Base-by-base conservation (phyloP, 1,140 invertebrate species). In the Anoplolepis gracilipes region DNA sequence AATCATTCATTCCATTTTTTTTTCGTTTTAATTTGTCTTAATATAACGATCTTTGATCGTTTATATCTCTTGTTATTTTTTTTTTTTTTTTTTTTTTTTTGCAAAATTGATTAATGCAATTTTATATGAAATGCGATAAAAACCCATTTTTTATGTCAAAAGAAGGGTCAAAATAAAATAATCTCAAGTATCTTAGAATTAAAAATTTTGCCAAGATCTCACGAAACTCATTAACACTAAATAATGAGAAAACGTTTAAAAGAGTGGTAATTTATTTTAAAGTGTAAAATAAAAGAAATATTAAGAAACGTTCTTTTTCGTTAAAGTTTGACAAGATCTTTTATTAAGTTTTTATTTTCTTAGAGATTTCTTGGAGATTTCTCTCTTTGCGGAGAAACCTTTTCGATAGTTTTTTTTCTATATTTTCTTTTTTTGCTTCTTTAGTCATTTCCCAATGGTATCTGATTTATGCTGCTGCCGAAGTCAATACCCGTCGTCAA, bases 401-500 rank as follows among this genome's bases (percentile, higher is more conserved):
- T 22, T 62, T 36, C 19, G 19, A 67, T 11, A 25, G 7, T 53
- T 64, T 57, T 30, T 65, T 78, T 22, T 16, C 65, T 46, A 69
- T 70, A 36, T 49, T 19, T 33, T 22, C 11, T 28, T 72, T 19
- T 28, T 81, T 73, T 73, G 25, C 6, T 10, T 36, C 16, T 28
- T 13, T 19, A 72, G 36, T 73, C 25, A 82, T 67, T 49, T 46
- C 11, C 36, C 64, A 30, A 42, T 57, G 53, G 36, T 53, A n/a
- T 82, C 30, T 53, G 67, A 82, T 82, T 82, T 72, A 81, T 81
- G 36, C 36, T n/a, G 64, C 46, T 39, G 36, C 8, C n/a, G 67
- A 57, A 59, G 53, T 61, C 55, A 82, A 82, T 46, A 57, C 42
- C 67, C 25, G 46, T 19, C 36, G 67, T 61, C 53, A 82, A 59